A percentile compares a stretch with the other conserved stretches of the same genome.
phyloP scores from a whole-genome alignment of 1,140 invertebrate genomes.

The Bactericera cockerelli region DNA sequence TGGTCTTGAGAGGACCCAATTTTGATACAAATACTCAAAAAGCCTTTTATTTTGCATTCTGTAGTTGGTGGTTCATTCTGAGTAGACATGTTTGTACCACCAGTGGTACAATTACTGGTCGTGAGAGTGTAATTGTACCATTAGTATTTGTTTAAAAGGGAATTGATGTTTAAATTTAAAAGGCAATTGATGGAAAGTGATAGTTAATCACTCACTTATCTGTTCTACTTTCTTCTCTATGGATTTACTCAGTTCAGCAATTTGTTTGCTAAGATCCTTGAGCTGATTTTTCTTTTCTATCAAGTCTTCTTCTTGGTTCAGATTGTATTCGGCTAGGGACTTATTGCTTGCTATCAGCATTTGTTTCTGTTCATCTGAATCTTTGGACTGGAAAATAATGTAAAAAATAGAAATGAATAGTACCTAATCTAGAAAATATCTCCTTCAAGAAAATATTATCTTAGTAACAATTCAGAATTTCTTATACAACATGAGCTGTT shows the following conservation, averaged over 20 bases:
- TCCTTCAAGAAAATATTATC: background rate
- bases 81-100: no score
- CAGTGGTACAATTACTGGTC: no score
- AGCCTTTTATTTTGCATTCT: no score
- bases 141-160: no score
- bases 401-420: constrained; percentile 21
- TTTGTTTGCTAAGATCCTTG: constrained; percentile 47
- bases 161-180: no score
- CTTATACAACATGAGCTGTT: background rate
- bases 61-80: no score
- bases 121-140: no score
- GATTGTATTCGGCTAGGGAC: constrained; percentile 70
- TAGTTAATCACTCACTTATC: constrained; percentile 47
- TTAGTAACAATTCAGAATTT: background rate
- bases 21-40: no score
- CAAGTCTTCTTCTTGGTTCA: constrained; percentile 64
- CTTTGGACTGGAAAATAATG: constrained; percentile 52
- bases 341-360: constrained; percentile 70
- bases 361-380: constrained; percentile 65
- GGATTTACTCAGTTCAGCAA: constrained; percentile 43
- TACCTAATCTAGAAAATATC: background rate
- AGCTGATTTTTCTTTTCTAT: constrained; percentile 50
- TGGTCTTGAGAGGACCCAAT: no score
- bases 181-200: no score
- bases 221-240: constrained; percentile 50